Percentiles rank a stretch among this genome's conserved stretches.
Conservation (phyloP, 1,140 invertebrate species). For the Drosophila azteca region DNA sequence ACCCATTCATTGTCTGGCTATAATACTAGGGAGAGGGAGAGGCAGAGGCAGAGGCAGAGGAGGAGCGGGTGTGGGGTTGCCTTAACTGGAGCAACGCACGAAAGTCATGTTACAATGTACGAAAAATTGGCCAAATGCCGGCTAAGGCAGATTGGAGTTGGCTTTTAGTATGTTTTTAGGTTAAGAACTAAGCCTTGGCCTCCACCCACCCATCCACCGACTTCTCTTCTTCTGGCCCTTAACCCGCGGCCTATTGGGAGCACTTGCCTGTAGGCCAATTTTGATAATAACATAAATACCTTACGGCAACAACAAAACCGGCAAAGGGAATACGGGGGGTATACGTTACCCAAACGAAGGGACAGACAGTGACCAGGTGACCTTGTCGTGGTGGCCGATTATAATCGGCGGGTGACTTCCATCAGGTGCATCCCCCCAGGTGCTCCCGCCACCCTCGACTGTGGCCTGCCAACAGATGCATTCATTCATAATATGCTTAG, state of each 20-base stretch:
- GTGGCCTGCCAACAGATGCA: slow-evolving; percentile 16
- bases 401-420: slow-evolving; percentile 41
- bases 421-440: slow-evolving; percentile 13
- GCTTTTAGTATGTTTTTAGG: slow-evolving; percentile 74
- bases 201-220: background rate
- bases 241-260: slow-evolving; percentile 17
- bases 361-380: slow-evolving; percentile 50
- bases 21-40: slow-evolving; percentile 19
- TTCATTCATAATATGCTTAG: slow-evolving; percentile 42
- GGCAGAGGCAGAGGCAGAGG: slow-evolving; percentile 28
- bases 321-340: background rate
- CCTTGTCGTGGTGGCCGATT: slow-evolving; percentile 51
- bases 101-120: slow-evolving; percentile 75
- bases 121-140: slow-evolving; percentile 67
- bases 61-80: slow-evolving; percentile 3
- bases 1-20: slow-evolving; percentile 68
- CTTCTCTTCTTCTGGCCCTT: background rate
- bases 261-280: slow-evolving; percentile 54
- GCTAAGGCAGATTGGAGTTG: slow-evolving; percentile 13
- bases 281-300: slow-evolving; percentile 70
- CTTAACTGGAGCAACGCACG: slow-evolving; percentile 80
- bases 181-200: slow-evolving; percentile 79
- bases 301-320: background rate
- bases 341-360: background rate
- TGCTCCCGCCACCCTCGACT: background rate